phyloP scores from a whole-genome alignment of 2,113 vertebrate genomes.

The Rostratula benghalensis region DNA sequence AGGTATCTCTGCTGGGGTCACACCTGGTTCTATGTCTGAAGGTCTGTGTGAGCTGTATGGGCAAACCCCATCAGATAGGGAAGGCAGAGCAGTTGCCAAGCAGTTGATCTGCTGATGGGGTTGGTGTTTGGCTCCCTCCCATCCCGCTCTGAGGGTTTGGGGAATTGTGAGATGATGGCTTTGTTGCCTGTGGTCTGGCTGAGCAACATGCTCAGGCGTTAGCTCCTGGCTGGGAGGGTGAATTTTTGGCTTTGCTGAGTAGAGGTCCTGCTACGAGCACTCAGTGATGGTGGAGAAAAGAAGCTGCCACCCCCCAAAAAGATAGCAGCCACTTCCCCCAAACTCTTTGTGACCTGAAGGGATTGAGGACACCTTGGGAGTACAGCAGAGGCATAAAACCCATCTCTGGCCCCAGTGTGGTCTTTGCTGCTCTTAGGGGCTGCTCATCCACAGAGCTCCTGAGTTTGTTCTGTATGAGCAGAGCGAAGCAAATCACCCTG shows the following conservation, averaged over 20 bases:
- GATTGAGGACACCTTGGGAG: neutral
- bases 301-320: neutral
- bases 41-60: neutral
- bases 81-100: neutral
- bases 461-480: neutral
- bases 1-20: neutral
- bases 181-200: slow-evolving; percentile 28
- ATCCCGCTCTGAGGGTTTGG: neutral
- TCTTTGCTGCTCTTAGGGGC: neutral
- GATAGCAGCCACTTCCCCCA: neutral
- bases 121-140: neutral
- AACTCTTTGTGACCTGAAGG: neutral
- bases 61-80: neutral
- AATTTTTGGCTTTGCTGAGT: neutral
- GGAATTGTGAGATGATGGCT: slow-evolving; percentile 44
- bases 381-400: neutral
- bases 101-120: neutral
- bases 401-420: rapidly evolving
- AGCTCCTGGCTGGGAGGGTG: neutral
- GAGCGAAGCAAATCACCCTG: neutral
- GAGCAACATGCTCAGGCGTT: neutral
- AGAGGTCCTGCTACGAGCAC: neutral
- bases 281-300: neutral
- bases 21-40: neutral
- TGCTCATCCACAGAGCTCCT: rapidly evolving